These are phyloP conservation scores for Drosophila chauvacae DNA, from an alignment of 1,140 invertebrate species.

Conservation along the genomic window DNA sequence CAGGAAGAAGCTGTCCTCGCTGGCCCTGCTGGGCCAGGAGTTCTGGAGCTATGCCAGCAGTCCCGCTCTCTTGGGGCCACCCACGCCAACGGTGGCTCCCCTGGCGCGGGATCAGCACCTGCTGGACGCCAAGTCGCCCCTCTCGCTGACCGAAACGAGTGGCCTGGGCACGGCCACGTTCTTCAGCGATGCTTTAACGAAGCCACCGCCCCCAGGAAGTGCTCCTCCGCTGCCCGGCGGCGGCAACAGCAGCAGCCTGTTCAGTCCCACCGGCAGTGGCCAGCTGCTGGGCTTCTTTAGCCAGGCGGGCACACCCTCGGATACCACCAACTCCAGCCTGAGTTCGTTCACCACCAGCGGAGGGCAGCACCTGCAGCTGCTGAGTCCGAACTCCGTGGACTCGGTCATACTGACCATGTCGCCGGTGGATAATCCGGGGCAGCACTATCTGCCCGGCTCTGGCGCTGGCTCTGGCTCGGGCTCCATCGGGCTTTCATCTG, in stretches of 20 bases:
- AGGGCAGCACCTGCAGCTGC: constrained; percentile 84
- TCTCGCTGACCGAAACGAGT: constrained; percentile 79
- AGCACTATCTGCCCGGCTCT: constrained; percentile 45
- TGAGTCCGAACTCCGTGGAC: constrained; percentile 86
- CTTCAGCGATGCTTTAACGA: constrained; percentile 63
- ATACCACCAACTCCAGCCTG: constrained; percentile 87
- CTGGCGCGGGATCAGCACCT: constrained; percentile 33
- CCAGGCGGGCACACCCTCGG: constrained; percentile 86
- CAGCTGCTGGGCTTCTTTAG: constrained; percentile 72
- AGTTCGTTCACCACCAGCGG: constrained; percentile 88
- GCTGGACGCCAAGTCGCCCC: constrained; percentile 82
- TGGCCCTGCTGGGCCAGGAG: constrained; percentile 96
- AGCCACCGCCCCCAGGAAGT: constrained; percentile 33
- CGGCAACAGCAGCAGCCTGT: constrained; percentile 22
- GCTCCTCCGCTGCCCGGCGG: constrained; percentile 12
- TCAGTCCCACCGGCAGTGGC: constrained; percentile 77
- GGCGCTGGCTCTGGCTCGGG: constrained; percentile 8
- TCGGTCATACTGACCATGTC: constrained; percentile 91
- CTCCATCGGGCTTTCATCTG: neutral
- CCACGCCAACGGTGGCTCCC: constrained; percentile 67
- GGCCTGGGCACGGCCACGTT: constrained; percentile 81
- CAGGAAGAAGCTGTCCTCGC: constrained; percentile 94
- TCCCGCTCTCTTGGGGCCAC: constrained; percentile 86
- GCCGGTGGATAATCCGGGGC: constrained; percentile 85
- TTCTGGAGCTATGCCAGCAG: constrained; percentile 96